Evolutionary conservation across 2,797 vertebrate species (phyloP), one percentile per base, ranked within the genome.

Genomic region (Onychomys arenicola): DNA sequence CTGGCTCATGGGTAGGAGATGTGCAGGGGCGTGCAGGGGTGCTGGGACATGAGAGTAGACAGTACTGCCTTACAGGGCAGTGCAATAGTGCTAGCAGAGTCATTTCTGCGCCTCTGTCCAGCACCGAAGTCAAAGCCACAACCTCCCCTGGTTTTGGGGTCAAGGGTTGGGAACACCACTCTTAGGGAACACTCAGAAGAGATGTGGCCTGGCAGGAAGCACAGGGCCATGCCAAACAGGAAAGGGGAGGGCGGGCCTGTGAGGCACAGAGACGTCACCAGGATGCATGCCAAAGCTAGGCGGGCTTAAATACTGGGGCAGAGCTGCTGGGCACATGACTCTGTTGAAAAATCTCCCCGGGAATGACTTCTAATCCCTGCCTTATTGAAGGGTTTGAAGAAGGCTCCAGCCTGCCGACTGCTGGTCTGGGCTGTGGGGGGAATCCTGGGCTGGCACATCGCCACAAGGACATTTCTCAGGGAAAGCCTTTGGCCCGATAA

Each of bases 401-500:
- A 89, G 92, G 75, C 73, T 81, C 57, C 88, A 73, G 61, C 52
- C 75, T 27, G 46, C 57, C 27, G 37, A 73, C 78, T 59, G 73
- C 92, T 82, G 95, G 90, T 73, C 65, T 95, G 65, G 16, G 21
- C 29, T 88, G 14, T 78, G 23, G 80, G 97, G 83, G 94, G 95
- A 95, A 91, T 91, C 96, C 43, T 91, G 19, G 34, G 83, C 94
- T 95, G 97, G 96, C 92, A 17, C 19, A 0, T 0, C 82, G 92
- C 95, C 93, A 71, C 92, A n/a, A 86, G 96, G 96, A 91, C 91
- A 91, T 93, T 98, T 97, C 95, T 97, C 89, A 96, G 95, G 97
- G 96, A 98, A 97, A 98, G 95, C 97, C 97, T 94, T 98, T 96
- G 96, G 95, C 96, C 96, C 93, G 86, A 86, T 16, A 93, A 95